Percentiles rank a stretch among this genome's conserved stretches.
Evolutionary conservation across 2,888 invertebrate species (phyloP).

Genomic region (Drosophila maculinotata): DNA sequence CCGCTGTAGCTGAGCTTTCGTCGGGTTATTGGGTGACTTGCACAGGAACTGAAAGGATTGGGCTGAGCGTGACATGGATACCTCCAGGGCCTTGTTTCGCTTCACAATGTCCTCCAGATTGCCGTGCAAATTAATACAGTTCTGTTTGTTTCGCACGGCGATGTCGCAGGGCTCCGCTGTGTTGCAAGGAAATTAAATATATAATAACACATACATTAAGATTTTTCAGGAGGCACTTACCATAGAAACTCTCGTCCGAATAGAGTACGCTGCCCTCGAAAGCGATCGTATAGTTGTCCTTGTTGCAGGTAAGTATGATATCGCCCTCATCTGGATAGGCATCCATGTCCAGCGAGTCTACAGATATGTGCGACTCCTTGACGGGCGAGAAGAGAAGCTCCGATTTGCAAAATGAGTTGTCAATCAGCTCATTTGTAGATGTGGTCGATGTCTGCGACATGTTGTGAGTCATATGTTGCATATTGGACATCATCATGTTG

Average conservation of each 20-base stretch:
- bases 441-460: slow-evolving; percentile 81
- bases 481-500: slow-evolving; percentile 54
- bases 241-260: slow-evolving; percentile 93
- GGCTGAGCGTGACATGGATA: slow-evolving; percentile 95
- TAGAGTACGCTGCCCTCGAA: slow-evolving; percentile 96
- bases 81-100: slow-evolving; percentile 86
- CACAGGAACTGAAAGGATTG: slow-evolving; percentile 96
- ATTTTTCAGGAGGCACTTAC: slow-evolving; percentile 59
- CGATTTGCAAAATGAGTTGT: slow-evolving; percentile 96
- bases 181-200: background rate
- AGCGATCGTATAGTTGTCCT: slow-evolving; percentile 97
- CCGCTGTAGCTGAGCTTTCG: slow-evolving; percentile 87
- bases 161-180: slow-evolving; percentile 83
- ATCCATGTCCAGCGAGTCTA: slow-evolving; percentile 96
- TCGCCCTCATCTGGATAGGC: slow-evolving; percentile 91
- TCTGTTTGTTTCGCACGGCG: slow-evolving; percentile 82
- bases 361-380: slow-evolving; percentile 92
- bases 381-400: slow-evolving; percentile 96
- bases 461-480: slow-evolving; percentile 62
- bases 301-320: slow-evolving; percentile 95
- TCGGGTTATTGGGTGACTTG: slow-evolving; percentile 57
- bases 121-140: slow-evolving; percentile 84
- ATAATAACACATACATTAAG: background rate
- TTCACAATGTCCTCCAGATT: slow-evolving; percentile 85
- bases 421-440: slow-evolving; percentile 88